phyloP scores from a whole-genome alignment of 2,113 vertebrate genomes.

The Uria lomvia region DNA sequence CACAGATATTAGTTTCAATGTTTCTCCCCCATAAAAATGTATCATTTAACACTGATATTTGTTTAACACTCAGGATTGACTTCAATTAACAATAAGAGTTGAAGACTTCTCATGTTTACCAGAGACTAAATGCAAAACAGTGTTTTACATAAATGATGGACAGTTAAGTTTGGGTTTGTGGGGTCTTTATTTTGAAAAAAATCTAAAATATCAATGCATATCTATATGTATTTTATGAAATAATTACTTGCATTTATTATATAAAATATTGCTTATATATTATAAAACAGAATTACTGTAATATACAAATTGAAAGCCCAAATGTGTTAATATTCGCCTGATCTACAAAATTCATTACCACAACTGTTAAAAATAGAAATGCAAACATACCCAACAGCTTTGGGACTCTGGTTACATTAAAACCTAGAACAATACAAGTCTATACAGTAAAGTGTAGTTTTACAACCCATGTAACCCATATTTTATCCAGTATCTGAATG shows the following conservation, averaged over 20 bases:
- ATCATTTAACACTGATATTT: not conserved
- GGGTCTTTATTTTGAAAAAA: not conserved
- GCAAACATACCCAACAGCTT: not conserved
- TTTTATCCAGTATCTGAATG: not conserved
- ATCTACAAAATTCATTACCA: not conserved
- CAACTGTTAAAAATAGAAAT: not conserved
- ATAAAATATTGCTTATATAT: not conserved
- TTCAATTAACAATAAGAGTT: not conserved
- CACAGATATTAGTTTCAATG: not conserved
- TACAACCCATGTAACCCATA: not conserved
- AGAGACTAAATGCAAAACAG: not conserved
- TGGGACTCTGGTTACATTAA: not conserved
- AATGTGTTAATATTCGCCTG: not conserved
- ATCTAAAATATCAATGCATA: not conserved
- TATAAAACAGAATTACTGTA: not conserved
- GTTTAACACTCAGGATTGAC: not conserved
- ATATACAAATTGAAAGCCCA: not conserved
- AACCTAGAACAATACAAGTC: not conserved
- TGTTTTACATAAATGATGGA: not conserved
- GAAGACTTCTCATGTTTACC: not conserved
- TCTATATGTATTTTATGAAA: not conserved
- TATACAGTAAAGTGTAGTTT: not conserved
- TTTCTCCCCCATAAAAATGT: not conserved
- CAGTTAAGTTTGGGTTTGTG: not conserved
- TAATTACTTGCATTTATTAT: not conserved